Evolutionary conservation across 2,797 vertebrate species (phyloP).

Genomic region (Lates japonicus): DNA sequence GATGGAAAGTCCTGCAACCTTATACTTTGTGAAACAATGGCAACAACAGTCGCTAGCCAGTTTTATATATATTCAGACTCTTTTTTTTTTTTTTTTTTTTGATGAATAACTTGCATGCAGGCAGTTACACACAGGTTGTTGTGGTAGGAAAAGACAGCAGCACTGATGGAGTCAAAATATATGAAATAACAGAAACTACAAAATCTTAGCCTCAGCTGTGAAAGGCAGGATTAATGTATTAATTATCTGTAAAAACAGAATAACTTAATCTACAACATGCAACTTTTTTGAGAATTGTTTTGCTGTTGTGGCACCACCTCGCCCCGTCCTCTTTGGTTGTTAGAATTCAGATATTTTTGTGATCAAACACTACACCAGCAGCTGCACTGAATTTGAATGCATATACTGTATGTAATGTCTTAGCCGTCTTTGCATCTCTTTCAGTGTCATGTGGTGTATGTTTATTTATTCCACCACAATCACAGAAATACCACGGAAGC

Average conservation of each 20-base stretch:
- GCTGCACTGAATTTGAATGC: not conserved
- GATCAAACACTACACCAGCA: not conserved
- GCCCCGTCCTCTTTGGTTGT: not conserved
- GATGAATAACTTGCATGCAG: not conserved
- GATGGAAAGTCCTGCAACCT: conserved; percentile 4
- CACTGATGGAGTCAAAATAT: not conserved
- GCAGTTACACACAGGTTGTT: not conserved
- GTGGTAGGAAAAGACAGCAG: not conserved
- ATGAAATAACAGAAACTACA: not conserved
- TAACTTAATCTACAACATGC: not conserved
- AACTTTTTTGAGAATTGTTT: not conserved
- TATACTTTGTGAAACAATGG: not conserved
- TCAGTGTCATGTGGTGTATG: not conserved
- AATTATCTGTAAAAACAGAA: not conserved
- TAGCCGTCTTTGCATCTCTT: not conserved
- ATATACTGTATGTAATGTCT: not conserved
- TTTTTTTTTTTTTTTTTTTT: too few relatives aligned
- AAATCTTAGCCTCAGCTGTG: not conserved
- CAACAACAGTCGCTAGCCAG: not conserved
- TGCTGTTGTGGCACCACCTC: not conserved
- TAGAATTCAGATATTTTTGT: not conserved
- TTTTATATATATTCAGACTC: not conserved
- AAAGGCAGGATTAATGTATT: not conserved
- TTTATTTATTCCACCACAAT: conserved; percentile 15
- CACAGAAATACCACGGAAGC: conserved; percentile 4